Base-by-base conservation (phyloP, 1,140 invertebrate genomes). In the Micrasema minimum region DNA sequence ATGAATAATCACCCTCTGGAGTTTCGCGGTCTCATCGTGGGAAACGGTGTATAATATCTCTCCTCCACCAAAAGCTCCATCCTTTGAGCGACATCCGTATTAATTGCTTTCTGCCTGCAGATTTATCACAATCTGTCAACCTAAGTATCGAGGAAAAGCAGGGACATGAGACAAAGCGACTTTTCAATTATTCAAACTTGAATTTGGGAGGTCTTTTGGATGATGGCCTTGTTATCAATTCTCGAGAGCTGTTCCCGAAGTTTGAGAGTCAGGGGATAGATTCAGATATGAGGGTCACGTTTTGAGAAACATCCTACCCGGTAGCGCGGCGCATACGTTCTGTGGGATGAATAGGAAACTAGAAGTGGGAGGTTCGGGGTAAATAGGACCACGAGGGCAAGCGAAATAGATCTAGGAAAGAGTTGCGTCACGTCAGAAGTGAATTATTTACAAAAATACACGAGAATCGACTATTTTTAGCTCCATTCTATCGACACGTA, bases 211-310 rank as follows among this genome's bases (percentile, higher is more conserved):
- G 2, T 37, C 5, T 38, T n/a, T 4, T 12, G 35, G 26, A 14
- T n/a, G 5, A 18, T 14, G 9, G 9, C 43, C 59, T 46, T 62
- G 37, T 46, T 26, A 46, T 45, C 38, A 62, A 46, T 23, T 46
- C 22, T 16, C n/a, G 2, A 2, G n/a, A 11, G 41, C 38, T 46
- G 12, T 46, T 62, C 20, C 20, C 35, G 12, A 23, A 14, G 23
- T 16, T 46, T 45, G 22, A n/a, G 11, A 46, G 10, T 14, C 23
- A 4, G 11, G 43, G 22, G 59, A 46, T 46, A 20, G 11, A 22
- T 62, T 62, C 41, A 14, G 14, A 62, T 62, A 62, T 62, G 59
- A 62, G 43, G 9, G 43, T 62, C 41, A 46, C 57, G 57, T 62
- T 23, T 38, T n/a, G 20, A 12, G 57, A 62, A 62, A 62, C 41